A percentile compares a stretch with the other conserved stretches of the same genome.
These are phyloP conservation scores for Helogale parvula DNA, from an alignment of 2,113 vertebrate species.

Conservation along the genomic window DNA sequence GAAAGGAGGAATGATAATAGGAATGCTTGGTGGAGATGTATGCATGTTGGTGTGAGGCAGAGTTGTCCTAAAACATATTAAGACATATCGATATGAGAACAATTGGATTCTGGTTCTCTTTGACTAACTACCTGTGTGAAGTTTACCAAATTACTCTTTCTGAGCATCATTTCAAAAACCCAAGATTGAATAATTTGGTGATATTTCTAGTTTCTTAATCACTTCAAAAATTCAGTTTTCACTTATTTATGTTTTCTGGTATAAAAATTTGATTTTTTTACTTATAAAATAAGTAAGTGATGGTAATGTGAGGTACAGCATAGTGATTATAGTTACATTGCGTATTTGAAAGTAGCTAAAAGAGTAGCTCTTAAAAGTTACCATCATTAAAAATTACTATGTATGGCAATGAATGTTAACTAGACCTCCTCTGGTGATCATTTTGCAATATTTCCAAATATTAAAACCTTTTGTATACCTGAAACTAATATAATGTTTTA, in stretches of 20 bases:
- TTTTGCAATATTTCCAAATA: neutral
- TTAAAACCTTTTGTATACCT: neutral
- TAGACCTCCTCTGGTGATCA: neutral
- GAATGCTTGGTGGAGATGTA: neutral
- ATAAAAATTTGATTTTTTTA: neutral
- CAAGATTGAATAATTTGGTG: neutral
- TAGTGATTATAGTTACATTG: neutral
- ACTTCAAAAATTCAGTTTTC: neutral
- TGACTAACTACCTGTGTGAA: neutral
- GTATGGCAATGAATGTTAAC: neutral
- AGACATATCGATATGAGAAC: neutral
- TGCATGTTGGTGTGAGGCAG: neutral
- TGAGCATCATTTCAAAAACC: neutral
- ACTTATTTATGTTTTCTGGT: neutral
- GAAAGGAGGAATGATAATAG: neutral
- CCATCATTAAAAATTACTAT: neutral
- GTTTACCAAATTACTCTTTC: neutral
- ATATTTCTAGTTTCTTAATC: neutral
- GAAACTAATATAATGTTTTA: neutral
- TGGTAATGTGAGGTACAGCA: neutral
- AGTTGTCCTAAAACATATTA: neutral
- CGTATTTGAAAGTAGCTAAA: neutral
- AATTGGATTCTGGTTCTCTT: neutral
- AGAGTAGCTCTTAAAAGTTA: neutral
- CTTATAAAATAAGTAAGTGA: neutral